A percentile compares a stretch with the other conserved stretches of the same genome.
phyloP scores from a whole-genome alignment of 2,113 vertebrate genomes.

The Alectura lathami region DNA sequence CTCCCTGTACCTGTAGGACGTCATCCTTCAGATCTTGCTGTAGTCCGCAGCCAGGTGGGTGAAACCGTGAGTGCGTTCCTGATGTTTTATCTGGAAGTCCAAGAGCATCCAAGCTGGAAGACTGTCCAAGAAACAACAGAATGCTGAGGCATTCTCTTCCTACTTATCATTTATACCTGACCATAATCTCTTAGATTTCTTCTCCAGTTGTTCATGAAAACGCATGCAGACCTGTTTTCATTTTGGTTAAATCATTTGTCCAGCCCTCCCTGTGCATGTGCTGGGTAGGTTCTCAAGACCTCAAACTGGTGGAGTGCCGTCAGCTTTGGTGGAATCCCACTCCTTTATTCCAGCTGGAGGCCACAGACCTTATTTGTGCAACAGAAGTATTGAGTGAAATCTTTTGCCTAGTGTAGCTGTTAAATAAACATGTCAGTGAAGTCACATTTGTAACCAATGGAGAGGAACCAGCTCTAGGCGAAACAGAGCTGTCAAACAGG shows the following conservation, averaged over 20 bases:
- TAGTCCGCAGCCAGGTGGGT: background rate
- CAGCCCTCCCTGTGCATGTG: accelerated
- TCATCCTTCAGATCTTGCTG: background rate
- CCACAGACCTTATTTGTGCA: background rate
- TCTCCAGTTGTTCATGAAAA: background rate
- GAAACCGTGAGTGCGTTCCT: background rate
- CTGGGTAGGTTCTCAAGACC: background rate
- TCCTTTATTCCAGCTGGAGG: background rate
- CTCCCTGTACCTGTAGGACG: accelerated
- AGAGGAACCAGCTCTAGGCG: background rate
- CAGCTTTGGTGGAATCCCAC: background rate
- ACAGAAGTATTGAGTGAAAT: background rate
- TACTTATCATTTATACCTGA: background rate
- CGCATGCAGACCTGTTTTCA: background rate
- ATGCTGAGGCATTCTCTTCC: background rate
- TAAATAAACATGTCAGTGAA: background rate
- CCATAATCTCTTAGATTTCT: background rate
- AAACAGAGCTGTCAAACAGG: background rate
- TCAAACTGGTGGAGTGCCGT: background rate
- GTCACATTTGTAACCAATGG: background rate
- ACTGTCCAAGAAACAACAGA: background rate
- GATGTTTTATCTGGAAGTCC: background rate
- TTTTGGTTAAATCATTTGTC: background rate
- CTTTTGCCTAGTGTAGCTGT: background rate
- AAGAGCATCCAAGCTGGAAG: background rate